Evolutionary conservation across 2,888 invertebrate genomes (phyloP), one percentile per base, ranked within the genome.

Genomic region (Stenurella melanura): DNA sequence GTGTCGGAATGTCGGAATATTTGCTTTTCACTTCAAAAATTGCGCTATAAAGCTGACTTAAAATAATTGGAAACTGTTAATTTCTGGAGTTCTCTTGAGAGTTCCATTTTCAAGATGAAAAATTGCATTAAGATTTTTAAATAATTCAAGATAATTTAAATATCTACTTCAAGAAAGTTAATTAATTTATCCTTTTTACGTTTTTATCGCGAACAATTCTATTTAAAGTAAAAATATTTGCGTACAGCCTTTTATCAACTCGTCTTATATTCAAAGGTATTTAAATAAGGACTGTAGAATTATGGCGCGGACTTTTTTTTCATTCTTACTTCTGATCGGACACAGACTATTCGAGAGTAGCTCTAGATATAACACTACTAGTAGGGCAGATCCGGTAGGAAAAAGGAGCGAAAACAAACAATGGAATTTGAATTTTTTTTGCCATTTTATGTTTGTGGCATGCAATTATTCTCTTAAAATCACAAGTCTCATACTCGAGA

Each of bases 41-140:
- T 50, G 11, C 42, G 42, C 42, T 42, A 15, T 12, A 42, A 34
- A 42, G 50, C 50, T 50, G 12, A 2, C 15, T 50, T 50, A n/a
- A 50, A n/a, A 50, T 50, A 50, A 50, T n/a, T n/a, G n/a, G n/a
- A n/a, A 50, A 50, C n/a, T 50, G n/a, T 50, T 50, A 50, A 50
- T 50, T 50, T 50, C 50, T 50, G n/a, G n/a, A 50, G 15, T 50
- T 50, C n/a, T 50, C 50, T 15, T 42, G 4, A 42, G 12, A 15
- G n/a, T 50, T 6, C n/a, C 15, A 15, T 15, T 50, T 50, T n/a
- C 50, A 50, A n/a, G 50, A 50, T 50, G n/a, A 50, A 50, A n/a
- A 12, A 50, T 50, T 42, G 7, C 42, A 42, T 42, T 42, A 11
- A 42, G 42, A 42, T 15, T 42, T 34, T 34, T 42, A 42, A 42